Percentiles rank a stretch among this genome's conserved stretches.
Evolutionary conservation across 2,888 invertebrate species (phyloP).

Genomic region (Parnassius apollo): DNA sequence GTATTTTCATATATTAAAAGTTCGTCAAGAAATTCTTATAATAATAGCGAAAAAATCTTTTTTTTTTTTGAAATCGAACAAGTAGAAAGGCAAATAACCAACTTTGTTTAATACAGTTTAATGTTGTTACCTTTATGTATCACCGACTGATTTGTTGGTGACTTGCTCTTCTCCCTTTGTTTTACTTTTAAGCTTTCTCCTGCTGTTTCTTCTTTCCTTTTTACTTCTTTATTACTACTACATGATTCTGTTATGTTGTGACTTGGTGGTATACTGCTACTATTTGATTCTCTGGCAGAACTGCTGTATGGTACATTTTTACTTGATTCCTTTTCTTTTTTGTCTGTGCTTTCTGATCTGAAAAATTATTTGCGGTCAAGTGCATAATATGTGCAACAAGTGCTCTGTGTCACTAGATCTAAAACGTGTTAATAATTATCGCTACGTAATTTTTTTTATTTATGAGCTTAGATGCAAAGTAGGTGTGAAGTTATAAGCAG

Average conservation of each 20-base stretch:
- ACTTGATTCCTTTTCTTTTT: not conserved
- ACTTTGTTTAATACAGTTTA: no score
- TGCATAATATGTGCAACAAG: no score
- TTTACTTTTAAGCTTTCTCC: not conserved
- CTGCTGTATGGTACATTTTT: conserved; percentile 3
- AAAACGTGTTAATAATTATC: no score
- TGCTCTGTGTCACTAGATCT: no score
- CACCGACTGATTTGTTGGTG: conserved; percentile 9
- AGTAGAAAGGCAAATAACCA: no score
- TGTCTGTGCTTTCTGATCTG: not conserved
- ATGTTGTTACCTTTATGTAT: conserved; percentile 1
- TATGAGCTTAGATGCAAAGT: no score
- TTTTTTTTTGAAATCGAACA: no score
- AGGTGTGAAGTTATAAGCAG: no score
- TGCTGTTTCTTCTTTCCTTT: not conserved
- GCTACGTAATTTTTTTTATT: no score
- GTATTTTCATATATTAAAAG: no score
- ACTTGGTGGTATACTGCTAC: not conserved
- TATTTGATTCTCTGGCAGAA: not conserved
- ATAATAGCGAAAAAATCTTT: no score
- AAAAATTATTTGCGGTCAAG: not conserved
- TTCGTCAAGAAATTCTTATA: no score
- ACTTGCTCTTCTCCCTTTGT: conserved; percentile 25
- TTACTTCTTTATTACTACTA: conserved; percentile 6
- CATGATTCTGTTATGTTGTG: not conserved